Evolutionary conservation across 2,113 vertebrate species (phyloP).

Genomic region (Clinocottus analis): DNA sequence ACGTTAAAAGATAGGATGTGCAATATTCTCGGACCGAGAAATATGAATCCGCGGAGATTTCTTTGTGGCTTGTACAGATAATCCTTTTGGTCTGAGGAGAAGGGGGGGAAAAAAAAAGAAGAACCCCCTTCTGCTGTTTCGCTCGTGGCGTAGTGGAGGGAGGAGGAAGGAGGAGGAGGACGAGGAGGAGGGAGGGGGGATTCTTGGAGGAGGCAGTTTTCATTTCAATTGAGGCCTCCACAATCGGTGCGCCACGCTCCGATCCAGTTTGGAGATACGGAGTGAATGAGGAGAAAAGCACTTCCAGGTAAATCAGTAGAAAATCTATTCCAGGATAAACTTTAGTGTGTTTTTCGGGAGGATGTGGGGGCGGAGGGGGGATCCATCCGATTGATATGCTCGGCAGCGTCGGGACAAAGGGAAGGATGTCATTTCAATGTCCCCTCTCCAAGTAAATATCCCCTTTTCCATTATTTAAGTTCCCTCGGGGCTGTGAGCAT

Average conservation of each 20-base stretch:
- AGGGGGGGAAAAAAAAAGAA: constrained; percentile 37
- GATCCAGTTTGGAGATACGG: background rate
- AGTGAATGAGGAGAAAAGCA: constrained; percentile 29
- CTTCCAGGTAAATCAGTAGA: constrained; percentile 22
- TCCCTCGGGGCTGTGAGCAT: constrained; percentile 36
- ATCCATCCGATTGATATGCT: constrained; percentile 22
- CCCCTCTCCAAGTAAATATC: constrained; percentile 53
- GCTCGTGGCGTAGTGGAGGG: background rate
- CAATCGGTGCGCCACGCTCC: no score
- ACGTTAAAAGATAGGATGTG: constrained; percentile 72
- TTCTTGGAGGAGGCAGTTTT: constrained; percentile 37
- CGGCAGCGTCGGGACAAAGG: background rate
- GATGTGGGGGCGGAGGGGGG: no score
- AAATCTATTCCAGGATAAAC: constrained; percentile 13
- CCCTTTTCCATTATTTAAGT: constrained; percentile 53
- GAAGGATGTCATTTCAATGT: constrained; percentile 7
- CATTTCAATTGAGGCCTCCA: constrained; percentile 43
- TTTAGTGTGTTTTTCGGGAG: background rate
- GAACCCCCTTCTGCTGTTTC: constrained; percentile 36
- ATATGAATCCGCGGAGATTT: constrained; percentile 68
- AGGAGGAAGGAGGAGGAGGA: no score
- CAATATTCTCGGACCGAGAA: constrained; percentile 73
- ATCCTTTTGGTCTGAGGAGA: constrained; percentile 68
- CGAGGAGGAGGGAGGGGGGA: background rate
- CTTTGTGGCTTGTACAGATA: constrained; percentile 78